Conservation (phyloP, 1,140 invertebrate species). For the Brachionus paranguensis region DNA sequence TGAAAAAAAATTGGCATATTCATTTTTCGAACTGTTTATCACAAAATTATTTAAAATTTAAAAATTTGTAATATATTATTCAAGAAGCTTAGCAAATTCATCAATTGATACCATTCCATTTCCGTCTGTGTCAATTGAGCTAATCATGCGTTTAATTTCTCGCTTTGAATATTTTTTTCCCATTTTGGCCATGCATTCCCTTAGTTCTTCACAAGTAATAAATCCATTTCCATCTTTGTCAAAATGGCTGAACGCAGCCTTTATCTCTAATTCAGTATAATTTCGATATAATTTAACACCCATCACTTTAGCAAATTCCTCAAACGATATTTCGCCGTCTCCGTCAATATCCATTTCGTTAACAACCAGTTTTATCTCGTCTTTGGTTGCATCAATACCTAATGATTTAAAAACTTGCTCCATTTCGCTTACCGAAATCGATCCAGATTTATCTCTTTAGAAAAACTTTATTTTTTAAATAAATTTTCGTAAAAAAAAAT, state of each 20-base stretch:
- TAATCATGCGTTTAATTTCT: conserved; percentile 7
- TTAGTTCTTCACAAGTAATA: not conserved
- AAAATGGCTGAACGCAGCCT: not conserved
- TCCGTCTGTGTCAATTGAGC: not conserved
- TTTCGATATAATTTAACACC: not conserved
- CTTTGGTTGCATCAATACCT: not conserved
- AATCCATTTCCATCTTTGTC: conserved; percentile 6
- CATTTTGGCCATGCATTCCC: not conserved
- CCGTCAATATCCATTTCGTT: conserved; percentile 8
- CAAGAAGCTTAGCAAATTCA: not conserved
- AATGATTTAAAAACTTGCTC: not conserved
- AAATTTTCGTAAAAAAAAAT: not conserved
- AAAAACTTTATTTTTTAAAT: not conserved
- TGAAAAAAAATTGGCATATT: too few relatives aligned
- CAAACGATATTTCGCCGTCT: not conserved
- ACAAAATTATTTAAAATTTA: too few relatives aligned
- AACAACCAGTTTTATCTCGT: not conserved
- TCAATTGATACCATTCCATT: not conserved
- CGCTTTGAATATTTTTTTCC: not conserved
- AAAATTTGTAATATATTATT: not conserved
- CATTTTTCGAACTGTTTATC: too few relatives aligned
- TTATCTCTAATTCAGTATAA: not conserved
- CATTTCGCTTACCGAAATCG: not conserved
- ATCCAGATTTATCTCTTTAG: not conserved
- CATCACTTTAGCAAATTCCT: not conserved